A percentile compares a stretch with the other conserved stretches of the same genome.
Conservation (phyloP, 2,797 vertebrate species). For the Sylvia borin region DNA sequence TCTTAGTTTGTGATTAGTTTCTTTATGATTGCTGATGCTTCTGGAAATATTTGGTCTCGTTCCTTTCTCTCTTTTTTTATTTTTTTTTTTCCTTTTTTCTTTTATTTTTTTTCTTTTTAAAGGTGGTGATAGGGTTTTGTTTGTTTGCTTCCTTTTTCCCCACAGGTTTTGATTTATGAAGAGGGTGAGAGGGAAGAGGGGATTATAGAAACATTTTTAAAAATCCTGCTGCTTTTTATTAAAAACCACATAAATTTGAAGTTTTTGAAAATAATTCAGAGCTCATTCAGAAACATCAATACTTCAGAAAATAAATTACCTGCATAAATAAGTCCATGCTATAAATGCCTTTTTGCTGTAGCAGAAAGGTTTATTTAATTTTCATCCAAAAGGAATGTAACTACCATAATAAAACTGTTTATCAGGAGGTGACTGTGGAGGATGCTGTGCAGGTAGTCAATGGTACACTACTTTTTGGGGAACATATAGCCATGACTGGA, state of each 20-base stretch:
- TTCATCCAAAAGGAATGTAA: background rate
- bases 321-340: rapidly evolving
- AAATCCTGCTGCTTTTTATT: background rate
- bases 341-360: background rate
- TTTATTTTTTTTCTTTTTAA: no score
- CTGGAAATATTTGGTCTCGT: background rate
- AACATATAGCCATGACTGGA: background rate
- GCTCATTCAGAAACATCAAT: background rate
- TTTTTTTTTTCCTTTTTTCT: background rate
- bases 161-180: background rate
- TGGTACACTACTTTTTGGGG: background rate
- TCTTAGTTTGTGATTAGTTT: background rate
- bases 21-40: background rate
- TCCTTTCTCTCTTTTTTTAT: background rate
- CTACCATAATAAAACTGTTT: background rate
- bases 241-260: background rate
- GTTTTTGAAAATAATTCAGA: background rate
- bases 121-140: rapidly evolving
- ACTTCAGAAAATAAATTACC: background rate
- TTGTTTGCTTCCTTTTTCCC: background rate
- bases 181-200: background rate
- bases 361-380: background rate
- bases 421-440: background rate
- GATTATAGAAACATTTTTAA: rapidly evolving
- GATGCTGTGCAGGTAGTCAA: background rate